These are phyloP conservation scores for Cebus imitator DNA, from an alignment of 2,113 vertebrate species.

Conservation along the genomic window DNA sequence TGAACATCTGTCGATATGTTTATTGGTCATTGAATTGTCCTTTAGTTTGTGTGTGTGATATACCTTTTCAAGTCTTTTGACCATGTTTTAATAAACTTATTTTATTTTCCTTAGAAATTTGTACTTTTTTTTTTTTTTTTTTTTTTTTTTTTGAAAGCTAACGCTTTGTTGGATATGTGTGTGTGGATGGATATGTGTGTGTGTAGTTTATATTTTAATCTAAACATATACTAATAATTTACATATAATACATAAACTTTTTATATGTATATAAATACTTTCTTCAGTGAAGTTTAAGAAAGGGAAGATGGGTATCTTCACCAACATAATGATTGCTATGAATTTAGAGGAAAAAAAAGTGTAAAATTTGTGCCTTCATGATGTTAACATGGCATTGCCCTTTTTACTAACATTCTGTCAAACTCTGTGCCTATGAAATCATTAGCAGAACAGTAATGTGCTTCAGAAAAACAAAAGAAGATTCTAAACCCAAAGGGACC, in stretches of 20 bases:
- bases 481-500: neutral
- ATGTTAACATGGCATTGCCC: neutral
- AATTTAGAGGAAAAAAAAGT: neutral
- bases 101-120: too few relatives aligned
- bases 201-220: neutral
- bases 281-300: constrained; percentile 23
- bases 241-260: neutral
- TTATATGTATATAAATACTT: neutral
- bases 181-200: neutral
- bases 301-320: neutral
- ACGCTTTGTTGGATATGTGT: neutral
- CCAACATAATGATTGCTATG: neutral
- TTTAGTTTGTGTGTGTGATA: too few relatives aligned
- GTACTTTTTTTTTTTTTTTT: too few relatives aligned
- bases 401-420: neutral
- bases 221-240: neutral
- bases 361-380: neutral
- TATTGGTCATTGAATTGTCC: too few relatives aligned
- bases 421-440: neutral
- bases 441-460: neutral
- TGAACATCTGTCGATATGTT: too few relatives aligned
- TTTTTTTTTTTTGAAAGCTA: neutral
- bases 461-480: neutral
- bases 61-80: too few relatives aligned
- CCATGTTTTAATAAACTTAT: too few relatives aligned